phyloP scores from a whole-genome alignment of 2,888 invertebrate genomes.

The Graphium colonna region DNA sequence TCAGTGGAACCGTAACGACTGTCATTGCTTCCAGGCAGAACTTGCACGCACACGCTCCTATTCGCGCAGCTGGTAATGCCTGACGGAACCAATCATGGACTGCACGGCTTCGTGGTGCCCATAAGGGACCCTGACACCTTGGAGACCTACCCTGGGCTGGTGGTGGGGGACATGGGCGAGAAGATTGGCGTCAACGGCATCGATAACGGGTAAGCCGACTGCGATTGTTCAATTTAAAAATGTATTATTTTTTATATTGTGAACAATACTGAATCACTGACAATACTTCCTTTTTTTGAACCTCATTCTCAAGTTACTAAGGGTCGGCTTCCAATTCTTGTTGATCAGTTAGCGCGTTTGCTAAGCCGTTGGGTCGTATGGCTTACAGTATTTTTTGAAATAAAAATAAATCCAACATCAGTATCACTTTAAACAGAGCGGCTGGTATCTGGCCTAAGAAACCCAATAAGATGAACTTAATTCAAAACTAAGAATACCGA shows the following conservation, averaged over 20 bases:
- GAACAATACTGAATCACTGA: too few species aligned
- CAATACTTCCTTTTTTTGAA: too few species aligned
- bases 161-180: slow-evolving; percentile 95
- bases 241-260: too few species aligned
- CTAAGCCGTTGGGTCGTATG: neutral
- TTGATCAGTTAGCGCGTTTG: too few species aligned
- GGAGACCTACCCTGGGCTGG: slow-evolving; percentile 89
- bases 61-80: slow-evolving; percentile 94
- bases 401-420: too few species aligned
- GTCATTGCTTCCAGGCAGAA: slow-evolving; percentile 80
- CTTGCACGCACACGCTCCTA: slow-evolving; percentile 91
- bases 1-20: too few species aligned
- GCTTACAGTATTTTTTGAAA: neutral
- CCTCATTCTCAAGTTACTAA: too few species aligned
- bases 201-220: slow-evolving; percentile 89
- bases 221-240: neutral
- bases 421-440: too few species aligned
- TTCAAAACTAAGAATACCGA: too few species aligned
- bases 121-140: slow-evolving; percentile 89
- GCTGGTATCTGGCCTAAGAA: too few species aligned
- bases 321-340: too few species aligned
- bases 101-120: slow-evolving; percentile 94
- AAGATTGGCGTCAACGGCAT: slow-evolving; percentile 95
- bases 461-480: too few species aligned
- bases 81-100: slow-evolving; percentile 88